These are phyloP conservation scores for Zeugodacus cucurbitae DNA, from an alignment of 1,140 invertebrate species.

Conservation along the genomic window DNA sequence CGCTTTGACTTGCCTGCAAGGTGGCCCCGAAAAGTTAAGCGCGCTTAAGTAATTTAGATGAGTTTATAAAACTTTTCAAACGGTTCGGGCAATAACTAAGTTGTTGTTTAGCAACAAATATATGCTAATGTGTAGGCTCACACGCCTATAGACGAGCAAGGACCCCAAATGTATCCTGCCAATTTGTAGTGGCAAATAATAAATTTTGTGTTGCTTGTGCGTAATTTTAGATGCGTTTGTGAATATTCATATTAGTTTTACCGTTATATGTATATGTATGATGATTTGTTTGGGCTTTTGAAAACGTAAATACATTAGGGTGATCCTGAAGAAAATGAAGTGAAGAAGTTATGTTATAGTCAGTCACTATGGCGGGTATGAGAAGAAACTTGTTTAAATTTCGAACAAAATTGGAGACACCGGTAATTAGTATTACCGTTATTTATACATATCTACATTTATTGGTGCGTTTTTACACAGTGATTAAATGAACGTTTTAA, in stretches of 20 bases:
- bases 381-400: too few species aligned
- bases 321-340: too few species aligned
- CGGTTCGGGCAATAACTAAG: not conserved
- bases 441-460: too few species aligned
- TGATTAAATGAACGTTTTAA: too few species aligned
- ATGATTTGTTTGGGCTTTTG: too few species aligned
- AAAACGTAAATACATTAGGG: too few species aligned
- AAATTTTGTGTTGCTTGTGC: not conserved
- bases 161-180: not conserved
- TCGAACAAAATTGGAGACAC: too few species aligned
- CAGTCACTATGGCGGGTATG: too few species aligned
- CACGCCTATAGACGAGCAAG: not conserved
- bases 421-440: too few species aligned
- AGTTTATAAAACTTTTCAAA: slow-evolving; percentile 21
- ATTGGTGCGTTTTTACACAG: too few species aligned
- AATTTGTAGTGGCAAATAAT: not conserved
- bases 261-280: not conserved
- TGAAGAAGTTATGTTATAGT: too few species aligned
- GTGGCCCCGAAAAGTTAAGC: not conserved
- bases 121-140: not conserved
- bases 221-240: not conserved
- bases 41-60: slow-evolving; percentile 22
- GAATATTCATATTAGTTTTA: not conserved
- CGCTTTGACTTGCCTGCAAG: too few species aligned
- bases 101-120: not conserved